Percentiles rank a stretch among this genome's conserved stretches.
Evolutionary conservation across 1,140 invertebrate genomes (phyloP).

Genomic region (Drosophila arizonae): DNA sequence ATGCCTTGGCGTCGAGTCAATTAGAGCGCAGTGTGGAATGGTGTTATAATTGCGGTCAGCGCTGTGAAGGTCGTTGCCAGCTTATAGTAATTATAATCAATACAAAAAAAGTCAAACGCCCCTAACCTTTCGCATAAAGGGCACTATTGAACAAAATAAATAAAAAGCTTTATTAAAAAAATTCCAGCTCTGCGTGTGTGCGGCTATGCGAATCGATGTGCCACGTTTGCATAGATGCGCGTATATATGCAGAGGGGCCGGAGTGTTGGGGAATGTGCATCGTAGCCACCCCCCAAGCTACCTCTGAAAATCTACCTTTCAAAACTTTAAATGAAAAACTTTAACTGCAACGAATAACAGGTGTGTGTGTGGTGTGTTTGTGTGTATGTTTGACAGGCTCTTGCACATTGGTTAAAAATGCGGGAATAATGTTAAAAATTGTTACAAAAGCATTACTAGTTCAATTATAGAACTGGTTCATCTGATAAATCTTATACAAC

Average conservation of each 20-base stretch:
- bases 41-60: slow-evolving; percentile 37
- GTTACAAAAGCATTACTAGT: no score
- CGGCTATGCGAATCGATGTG: slow-evolving; percentile 72
- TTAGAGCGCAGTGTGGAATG: slow-evolving; percentile 48
- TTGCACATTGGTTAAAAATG: slow-evolving; percentile 39
- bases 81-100: slow-evolving; percentile 73
- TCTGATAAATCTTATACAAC: no score
- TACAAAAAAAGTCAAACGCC: slow-evolving; percentile 51
- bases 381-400: not conserved
- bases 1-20: slow-evolving; percentile 54
- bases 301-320: slow-evolving; percentile 45
- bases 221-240: slow-evolving; percentile 60
- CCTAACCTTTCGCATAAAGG: slow-evolving; percentile 60
- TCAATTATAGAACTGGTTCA: no score
- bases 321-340: slow-evolving; percentile 80
- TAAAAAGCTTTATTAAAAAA: slow-evolving; percentile 46
- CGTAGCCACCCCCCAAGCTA: not conserved
- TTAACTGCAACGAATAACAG: slow-evolving; percentile 53
- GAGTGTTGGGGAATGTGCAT: not conserved
- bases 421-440: not conserved
- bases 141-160: slow-evolving; percentile 51
- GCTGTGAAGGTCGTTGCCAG: slow-evolving; percentile 61
- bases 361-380: not conserved
- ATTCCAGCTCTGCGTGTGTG: slow-evolving; percentile 56
- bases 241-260: not conserved